Evolutionary conservation across 2,888 invertebrate genomes (phyloP).

Genomic region (Electrophaes corylata): DNA sequence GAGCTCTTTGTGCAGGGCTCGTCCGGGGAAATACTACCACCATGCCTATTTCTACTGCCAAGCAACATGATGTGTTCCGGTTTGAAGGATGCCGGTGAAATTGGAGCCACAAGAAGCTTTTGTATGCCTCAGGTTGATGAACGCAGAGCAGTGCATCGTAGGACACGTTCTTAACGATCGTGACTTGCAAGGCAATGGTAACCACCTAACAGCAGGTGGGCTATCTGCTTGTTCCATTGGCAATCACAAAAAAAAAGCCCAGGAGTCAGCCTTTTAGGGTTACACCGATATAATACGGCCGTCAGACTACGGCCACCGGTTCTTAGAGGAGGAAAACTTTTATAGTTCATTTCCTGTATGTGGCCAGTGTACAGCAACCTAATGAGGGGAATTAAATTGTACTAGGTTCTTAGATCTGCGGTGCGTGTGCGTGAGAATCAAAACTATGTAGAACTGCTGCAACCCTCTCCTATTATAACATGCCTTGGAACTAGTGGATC

Average conservation of each 20-base stretch:
- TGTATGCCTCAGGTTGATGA: too few species aligned
- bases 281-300: not conserved
- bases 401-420: conserved; percentile 13
- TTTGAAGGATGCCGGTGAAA: too few species aligned
- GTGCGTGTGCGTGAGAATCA: conserved; percentile 13
- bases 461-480: not conserved
- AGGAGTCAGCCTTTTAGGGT: not conserved
- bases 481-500: not conserved
- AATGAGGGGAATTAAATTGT: conserved; percentile 16
- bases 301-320: not conserved
- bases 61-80: too few species aligned
- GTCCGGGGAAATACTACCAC: too few species aligned
- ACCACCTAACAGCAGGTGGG: too few species aligned
- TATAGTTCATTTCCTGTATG: conserved; percentile 15
- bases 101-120: too few species aligned
- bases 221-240: too few species aligned
- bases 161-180: too few species aligned
- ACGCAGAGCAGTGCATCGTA: too few species aligned
- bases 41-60: too few species aligned
- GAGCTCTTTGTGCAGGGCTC: too few species aligned
- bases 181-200: too few species aligned
- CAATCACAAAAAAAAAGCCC: not conserved
- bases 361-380: conserved; percentile 11
- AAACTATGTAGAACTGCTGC: not conserved
- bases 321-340: not conserved